Evolutionary conservation across 1,140 invertebrate species (phyloP).

Genomic region (Bombus pyrosoma): DNA sequence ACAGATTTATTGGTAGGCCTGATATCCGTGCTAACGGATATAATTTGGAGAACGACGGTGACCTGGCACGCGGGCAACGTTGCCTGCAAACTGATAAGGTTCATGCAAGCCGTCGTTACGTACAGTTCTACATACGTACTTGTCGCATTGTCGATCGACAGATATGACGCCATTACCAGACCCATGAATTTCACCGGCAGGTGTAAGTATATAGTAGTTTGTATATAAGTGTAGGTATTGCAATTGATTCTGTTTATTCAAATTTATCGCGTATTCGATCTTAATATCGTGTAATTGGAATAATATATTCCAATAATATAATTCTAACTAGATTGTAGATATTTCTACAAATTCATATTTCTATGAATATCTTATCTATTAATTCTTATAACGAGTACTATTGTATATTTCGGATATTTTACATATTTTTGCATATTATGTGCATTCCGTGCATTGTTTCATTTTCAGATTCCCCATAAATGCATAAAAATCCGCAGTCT

Average conservation of each 20-base stretch:
- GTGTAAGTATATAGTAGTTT: slow-evolving; percentile 87
- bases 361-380: no score
- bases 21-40: slow-evolving; percentile 93
- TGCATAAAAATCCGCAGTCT: no score
- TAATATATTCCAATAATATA: no score
- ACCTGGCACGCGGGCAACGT: slow-evolving; percentile 93
- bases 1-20: slow-evolving; percentile 94
- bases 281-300: no score
- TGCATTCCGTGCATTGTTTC: background rate
- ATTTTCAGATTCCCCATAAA: no score
- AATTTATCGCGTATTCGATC: background rate
- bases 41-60: slow-evolving; percentile 93
- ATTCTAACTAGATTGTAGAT: no score
- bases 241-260: background rate
- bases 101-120: slow-evolving; percentile 92
- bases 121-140: slow-evolving; percentile 97
- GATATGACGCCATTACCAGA: slow-evolving; percentile 96
- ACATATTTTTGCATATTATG: background rate
- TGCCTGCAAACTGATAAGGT: slow-evolving; percentile 94
- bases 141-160: slow-evolving; percentile 96
- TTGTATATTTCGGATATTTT: background rate
- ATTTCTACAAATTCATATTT: no score
- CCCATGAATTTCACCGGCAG: slow-evolving; percentile 97
- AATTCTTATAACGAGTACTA: no score
- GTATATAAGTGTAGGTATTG: background rate